Percentiles rank a stretch among this genome's conserved stretches.
Evolutionary conservation across 2,797 vertebrate genomes (phyloP).

Genomic region (Brachyrhaphis roseni): DNA sequence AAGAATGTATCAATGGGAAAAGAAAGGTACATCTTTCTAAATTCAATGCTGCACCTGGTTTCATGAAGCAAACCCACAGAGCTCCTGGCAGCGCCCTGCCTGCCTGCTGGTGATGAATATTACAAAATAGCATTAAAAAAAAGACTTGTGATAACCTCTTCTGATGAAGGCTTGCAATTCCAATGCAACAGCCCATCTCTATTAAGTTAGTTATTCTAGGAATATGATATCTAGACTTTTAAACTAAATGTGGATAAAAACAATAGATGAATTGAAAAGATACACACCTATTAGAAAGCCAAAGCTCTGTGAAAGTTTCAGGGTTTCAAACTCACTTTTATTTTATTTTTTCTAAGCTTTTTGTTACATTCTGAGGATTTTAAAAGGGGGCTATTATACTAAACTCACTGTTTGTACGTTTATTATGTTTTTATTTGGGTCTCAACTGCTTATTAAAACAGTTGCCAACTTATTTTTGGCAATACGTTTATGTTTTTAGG

Average conservation of each 20-base stretch:
- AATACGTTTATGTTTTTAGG: no score
- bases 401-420: no score
- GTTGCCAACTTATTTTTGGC: no score
- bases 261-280: neutral
- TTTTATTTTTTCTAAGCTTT: neutral
- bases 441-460: no score
- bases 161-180: neutral
- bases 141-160: neutral
- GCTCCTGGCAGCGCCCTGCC: neutral
- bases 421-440: no score
- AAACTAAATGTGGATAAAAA: neutral
- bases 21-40: conserved; percentile 11
- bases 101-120: conserved; percentile 1
- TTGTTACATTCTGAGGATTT: neutral
- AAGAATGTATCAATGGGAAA: conserved; percentile 9
- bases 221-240: neutral
- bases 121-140: neutral
- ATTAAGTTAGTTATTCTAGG: neutral
- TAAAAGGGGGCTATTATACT: neutral
- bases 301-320: neutral
- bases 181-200: neutral
- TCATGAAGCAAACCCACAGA: conserved; percentile 7
- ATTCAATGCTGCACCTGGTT: conserved; percentile 29
- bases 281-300: neutral
- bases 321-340: neutral